A percentile compares a stretch with the other conserved stretches of the same genome.
These are phyloP conservation scores for Theonella swinhoei DNA, from an alignment of 37 sponge, comb jelly and placozoan genomes.

Conservation along the genomic window DNA sequence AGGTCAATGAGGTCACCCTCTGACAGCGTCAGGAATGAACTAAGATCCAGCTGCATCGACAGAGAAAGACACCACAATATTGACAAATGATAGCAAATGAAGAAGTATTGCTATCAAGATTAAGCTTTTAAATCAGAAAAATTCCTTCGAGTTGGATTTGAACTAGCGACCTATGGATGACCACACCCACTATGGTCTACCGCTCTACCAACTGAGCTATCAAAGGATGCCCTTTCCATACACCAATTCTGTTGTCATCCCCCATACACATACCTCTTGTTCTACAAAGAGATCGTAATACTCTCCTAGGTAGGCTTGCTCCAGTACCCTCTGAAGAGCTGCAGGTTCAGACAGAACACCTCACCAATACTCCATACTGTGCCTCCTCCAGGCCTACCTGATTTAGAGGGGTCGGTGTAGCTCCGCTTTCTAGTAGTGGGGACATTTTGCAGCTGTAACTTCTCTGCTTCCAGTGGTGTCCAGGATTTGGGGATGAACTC, in stretches of 20 bases:
- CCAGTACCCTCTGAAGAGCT: constrained; percentile 7
- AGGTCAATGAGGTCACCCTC: constrained; percentile 65
- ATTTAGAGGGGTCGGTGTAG: background rate
- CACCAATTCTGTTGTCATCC: background rate
- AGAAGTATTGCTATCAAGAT: too few relatives aligned
- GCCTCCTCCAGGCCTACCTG: background rate
- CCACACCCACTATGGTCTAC: background rate
- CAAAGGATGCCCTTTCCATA: background rate
- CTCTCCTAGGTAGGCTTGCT: constrained; percentile 12
- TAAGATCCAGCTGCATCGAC: constrained; percentile 46
- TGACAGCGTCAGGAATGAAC: constrained; percentile 45
- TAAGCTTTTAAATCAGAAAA: background rate
- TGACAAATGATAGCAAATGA: too few relatives aligned
- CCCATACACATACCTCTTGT: constrained; percentile 58
- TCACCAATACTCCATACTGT: background rate
- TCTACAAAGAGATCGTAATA: constrained; percentile 46
- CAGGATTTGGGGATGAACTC: background rate
- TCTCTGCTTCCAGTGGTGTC: background rate
- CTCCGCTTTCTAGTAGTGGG: background rate
- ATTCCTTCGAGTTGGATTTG: background rate
- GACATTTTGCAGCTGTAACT: background rate
- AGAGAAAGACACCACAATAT: too few relatives aligned
- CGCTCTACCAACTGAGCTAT: background rate
- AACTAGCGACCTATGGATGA: background rate
- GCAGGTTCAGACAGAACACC: background rate